Conservation (phyloP, 2,797 vertebrate genomes). For the Bucorvus abyssinicus region DNA sequence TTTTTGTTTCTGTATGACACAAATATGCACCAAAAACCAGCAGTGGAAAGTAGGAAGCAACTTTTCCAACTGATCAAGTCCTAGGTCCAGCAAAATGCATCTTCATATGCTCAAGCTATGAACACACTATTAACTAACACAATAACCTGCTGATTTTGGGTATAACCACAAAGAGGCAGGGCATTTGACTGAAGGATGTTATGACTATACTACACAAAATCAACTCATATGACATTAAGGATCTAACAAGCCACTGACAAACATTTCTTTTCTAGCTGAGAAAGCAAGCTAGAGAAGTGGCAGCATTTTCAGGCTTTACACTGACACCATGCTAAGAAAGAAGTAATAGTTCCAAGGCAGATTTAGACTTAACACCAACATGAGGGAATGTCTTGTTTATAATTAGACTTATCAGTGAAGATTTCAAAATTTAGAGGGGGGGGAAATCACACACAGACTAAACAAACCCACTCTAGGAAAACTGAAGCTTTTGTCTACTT, state of each 20-base stretch:
- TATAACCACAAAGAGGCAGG: background rate
- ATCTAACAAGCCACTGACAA: background rate
- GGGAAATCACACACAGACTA: too few species aligned
- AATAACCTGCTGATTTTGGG: background rate
- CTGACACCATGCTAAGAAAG: background rate
- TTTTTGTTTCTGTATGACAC: background rate
- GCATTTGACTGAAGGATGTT: background rate
- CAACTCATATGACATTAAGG: background rate
- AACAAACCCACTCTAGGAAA: background rate
- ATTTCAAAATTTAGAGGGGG: background rate
- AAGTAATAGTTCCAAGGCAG: background rate
- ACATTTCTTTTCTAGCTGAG: background rate
- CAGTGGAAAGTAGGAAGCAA: background rate
- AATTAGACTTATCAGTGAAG: background rate
- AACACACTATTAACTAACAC: background rate
- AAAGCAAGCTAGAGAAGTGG: background rate
- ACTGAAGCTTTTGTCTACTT: background rate
- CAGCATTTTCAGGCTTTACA: slow-evolving; percentile 3
- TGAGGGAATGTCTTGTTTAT: background rate
- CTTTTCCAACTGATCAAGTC: background rate
- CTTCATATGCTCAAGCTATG: background rate
- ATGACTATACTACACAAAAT: background rate
- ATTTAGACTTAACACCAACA: background rate
- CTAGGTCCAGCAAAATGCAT: background rate
- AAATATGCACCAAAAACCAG: background rate